phyloP scores from a whole-genome alignment of 2,888 invertebrate genomes.

The Thumatha senex region DNA sequence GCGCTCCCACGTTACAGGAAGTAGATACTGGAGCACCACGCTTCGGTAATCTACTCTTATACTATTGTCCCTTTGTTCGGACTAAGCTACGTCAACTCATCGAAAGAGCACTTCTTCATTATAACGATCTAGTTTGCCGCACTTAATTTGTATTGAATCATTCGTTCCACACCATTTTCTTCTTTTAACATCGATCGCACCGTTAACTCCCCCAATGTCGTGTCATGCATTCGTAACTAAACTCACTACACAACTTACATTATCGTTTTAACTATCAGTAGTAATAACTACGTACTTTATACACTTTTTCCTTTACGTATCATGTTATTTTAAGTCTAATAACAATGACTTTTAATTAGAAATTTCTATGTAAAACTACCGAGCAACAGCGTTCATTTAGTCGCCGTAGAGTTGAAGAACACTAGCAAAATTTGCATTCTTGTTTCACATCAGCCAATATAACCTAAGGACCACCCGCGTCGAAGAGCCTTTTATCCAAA shows the following conservation, averaged over 20 bases:
- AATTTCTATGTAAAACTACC: conserved; percentile 49
- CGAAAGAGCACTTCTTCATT: conserved; percentile 68
- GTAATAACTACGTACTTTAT: conserved; percentile 37
- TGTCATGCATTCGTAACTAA: conserved; percentile 43
- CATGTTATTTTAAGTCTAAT: conserved; percentile 33
- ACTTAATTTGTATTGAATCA: conserved; percentile 72
- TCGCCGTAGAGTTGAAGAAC: conserved; percentile 61
- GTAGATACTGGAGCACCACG: conserved; percentile 69
- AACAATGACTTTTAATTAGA: conserved; percentile 39
- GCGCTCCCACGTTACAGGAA: conserved; percentile 78
- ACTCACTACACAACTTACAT: conserved; percentile 39
- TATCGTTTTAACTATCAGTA: conserved; percentile 39
- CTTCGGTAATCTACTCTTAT: conserved; percentile 75
- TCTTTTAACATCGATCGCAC: conserved; percentile 53
- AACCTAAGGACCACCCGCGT: conserved; percentile 80
- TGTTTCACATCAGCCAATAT: conserved; percentile 68
- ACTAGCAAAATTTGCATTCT: conserved; percentile 79
- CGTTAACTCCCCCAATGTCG: conserved; percentile 49
- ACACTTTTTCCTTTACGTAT: conserved; percentile 19
- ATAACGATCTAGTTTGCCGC: conserved; percentile 70
- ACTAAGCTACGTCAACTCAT: conserved; percentile 63
- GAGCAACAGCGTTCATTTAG: conserved; percentile 53
- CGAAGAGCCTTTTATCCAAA: conserved; percentile 60
- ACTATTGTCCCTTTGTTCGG: conserved; percentile 74
- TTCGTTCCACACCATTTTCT: conserved; percentile 67